These are phyloP conservation scores for Eidolon dupreanum DNA, from an alignment of 2,797 vertebrate genomes.

Conservation along the genomic window DNA sequence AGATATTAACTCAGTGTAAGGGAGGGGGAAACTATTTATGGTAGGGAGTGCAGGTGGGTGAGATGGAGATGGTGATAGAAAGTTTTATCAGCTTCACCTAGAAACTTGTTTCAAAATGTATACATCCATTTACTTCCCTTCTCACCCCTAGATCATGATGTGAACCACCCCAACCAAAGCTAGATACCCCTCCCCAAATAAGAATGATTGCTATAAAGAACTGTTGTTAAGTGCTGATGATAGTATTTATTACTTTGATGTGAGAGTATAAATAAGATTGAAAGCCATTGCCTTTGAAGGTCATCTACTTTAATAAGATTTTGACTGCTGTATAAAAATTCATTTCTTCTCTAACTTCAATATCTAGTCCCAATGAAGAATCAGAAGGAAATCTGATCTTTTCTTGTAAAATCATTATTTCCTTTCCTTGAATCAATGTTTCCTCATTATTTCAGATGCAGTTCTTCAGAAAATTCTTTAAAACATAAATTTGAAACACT, in stretches of 20 bases:
- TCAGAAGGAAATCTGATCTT: not conserved
- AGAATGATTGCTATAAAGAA: not conserved
- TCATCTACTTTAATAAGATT: not conserved
- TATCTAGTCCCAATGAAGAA: not conserved
- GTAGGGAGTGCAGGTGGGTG: not conserved
- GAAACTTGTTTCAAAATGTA: not conserved
- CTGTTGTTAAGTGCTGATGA: not conserved
- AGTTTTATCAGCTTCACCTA: not conserved
- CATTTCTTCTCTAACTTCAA: not conserved
- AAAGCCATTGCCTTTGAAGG: not conserved
- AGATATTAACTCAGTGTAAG: not conserved
- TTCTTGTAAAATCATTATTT: conserved; percentile 17
- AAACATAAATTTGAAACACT: conserved; percentile 23
- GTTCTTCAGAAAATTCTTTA: conserved; percentile 29
- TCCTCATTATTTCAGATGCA: conserved; percentile 9
- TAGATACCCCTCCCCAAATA: not conserved
- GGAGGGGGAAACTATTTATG: not conserved
- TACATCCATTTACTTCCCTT: not conserved
- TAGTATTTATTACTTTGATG: not conserved
- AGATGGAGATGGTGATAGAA: not conserved
- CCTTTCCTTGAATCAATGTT: not conserved
- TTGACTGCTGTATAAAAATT: not conserved
- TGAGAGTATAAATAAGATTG: not conserved
- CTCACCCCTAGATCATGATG: not conserved
- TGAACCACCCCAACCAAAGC: not conserved